Evolutionary conservation across 1,140 invertebrate species (phyloP), one percentile per base, ranked within the genome.

Genomic region (Penaeus vannamei): DNA sequence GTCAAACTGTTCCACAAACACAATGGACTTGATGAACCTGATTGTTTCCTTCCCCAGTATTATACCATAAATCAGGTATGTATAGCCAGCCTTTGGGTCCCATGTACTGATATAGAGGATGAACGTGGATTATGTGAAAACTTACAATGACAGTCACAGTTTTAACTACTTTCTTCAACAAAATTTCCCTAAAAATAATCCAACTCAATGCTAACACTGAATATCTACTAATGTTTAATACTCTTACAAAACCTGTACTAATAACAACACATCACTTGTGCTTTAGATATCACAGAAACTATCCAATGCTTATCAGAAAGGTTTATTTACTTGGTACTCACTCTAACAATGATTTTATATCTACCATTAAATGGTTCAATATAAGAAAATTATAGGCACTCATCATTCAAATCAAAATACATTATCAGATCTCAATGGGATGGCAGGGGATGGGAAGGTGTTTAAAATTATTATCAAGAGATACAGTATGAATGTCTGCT

Each of bases 201-300:
- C 60, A 89, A 89, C 82, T 84, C 69, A 85, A 84, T 61, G 69
- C 87, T 89, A 89, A 89, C 84, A 89, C 82, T 85, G 83, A 83
- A 89, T 89, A 89, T 84, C 82, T 89, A 89, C 82, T 89, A 84
- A 89, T 89, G 69, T 76, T 60, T 89, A 84, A 84, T 85, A 89
- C 79, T 84, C 53, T 53, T 53, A 53, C 53, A 66, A 87, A 79
- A 89, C 59, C 53, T 89, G 87, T 84, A 89, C 82, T 80, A 80
- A 88, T 81, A 84, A 89, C 69, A 84, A 80, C 83, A 85, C 87
- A 89, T 85, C 76, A 84, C 87, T 89, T 89, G 87, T 89, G 87
- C 87, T 89, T 89, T 89, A 89, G 82, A 59, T 89, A 89, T 89
- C 87, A 89, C 87, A 89, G 87, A 89, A 89, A 80, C 87, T 89